Conservation (phyloP, 2,113 vertebrate genomes). For the Toxotes chatareus region DNA sequence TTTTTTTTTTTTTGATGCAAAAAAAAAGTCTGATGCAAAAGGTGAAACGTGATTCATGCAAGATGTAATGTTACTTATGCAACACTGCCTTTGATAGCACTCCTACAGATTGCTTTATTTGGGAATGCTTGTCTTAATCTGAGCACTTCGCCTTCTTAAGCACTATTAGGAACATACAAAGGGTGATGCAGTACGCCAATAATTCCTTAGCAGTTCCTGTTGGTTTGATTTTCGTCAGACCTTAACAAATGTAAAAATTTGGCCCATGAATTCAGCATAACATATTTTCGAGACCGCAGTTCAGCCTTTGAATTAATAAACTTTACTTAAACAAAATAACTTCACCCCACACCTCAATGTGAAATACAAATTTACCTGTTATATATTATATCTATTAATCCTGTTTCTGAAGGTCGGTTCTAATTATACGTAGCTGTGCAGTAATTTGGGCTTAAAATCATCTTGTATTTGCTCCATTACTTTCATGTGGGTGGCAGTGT, state of each 20-base stretch:
- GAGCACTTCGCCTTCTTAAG: constrained; percentile 13
- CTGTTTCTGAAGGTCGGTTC: no score
- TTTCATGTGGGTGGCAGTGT: neutral
- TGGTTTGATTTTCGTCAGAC: neutral
- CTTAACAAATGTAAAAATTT: neutral
- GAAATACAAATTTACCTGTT: neutral
- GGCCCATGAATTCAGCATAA: no score
- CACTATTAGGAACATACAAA: neutral
- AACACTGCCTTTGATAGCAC: neutral
- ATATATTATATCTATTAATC: no score
- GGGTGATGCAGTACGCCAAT: neutral
- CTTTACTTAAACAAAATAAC: neutral
- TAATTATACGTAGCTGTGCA: neutral
- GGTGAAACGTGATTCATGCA: constrained; percentile 21
- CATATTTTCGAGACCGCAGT: no score
- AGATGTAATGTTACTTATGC: constrained; percentile 21
- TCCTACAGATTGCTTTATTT: constrained; percentile 64
- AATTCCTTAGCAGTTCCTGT: neutral
- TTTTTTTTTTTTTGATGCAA: constrained; percentile 22
- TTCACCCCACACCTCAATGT: neutral
- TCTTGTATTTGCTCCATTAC: neutral
- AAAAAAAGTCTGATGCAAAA: constrained; percentile 4
- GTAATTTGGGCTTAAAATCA: neutral
- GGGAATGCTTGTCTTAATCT: constrained; percentile 35
- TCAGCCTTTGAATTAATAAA: neutral